phyloP scores from a whole-genome alignment of 2,797 vertebrate genomes.

The Pseudochromis fuscus region DNA sequence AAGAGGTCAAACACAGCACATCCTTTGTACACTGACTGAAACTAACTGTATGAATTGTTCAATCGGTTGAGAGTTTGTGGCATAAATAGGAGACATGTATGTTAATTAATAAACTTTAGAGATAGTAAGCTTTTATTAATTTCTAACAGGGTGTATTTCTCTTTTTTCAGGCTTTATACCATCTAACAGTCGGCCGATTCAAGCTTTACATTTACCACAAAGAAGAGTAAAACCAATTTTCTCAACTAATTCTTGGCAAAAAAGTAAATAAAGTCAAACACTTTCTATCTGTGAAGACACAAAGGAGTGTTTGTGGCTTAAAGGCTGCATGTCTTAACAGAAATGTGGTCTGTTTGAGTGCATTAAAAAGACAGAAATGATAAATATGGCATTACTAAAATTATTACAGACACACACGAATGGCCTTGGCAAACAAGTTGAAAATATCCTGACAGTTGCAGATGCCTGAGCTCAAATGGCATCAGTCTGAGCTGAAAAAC shows the following conservation, averaged over 20 bases:
- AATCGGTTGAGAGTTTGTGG: too few relatives aligned
- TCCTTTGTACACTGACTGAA: too few relatives aligned
- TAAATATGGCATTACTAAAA: conserved; percentile 38
- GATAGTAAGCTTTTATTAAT: too few relatives aligned
- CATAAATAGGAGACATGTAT: neutral
- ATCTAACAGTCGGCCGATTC: neutral
- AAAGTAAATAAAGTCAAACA: conserved; percentile 9
- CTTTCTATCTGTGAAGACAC: conserved; percentile 20
- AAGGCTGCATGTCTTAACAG: conserved; percentile 47
- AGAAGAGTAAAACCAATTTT: neutral
- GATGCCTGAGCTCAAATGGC: conserved; percentile 73
- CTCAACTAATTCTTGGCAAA: neutral
- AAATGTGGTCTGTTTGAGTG: conserved; percentile 31
- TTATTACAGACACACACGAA: conserved; percentile 47
- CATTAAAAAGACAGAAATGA: conserved; percentile 45
- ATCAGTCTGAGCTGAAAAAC: conserved; percentile 71
- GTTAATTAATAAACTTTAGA: neutral
- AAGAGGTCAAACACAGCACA: too few relatives aligned
- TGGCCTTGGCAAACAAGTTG: conserved; percentile 50
- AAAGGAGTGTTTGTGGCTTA: conserved; percentile 20
- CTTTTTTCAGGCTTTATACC: conserved; percentile 2
- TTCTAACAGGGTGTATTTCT: neutral
- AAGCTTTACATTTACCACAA: neutral
- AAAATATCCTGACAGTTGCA: conserved; percentile 66
- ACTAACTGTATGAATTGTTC: too few relatives aligned